A percentile compares a stretch with the other conserved stretches of the same genome.
phyloP scores from a whole-genome alignment of 2,113 vertebrate species.

The Ia io region DNA sequence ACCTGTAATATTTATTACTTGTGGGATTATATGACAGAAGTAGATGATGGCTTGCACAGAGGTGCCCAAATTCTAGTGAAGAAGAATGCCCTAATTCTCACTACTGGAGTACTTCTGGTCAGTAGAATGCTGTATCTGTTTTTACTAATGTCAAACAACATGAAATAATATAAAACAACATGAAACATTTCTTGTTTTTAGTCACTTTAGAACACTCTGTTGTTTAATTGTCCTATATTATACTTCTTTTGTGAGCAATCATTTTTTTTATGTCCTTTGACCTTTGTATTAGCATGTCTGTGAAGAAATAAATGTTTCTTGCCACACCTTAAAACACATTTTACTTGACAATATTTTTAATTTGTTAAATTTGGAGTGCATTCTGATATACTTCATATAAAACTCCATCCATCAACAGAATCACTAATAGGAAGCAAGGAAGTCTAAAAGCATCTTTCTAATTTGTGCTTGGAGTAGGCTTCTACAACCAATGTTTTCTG shows the following conservation, averaged over 20 bases:
- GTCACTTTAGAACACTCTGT: neutral
- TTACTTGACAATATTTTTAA: conserved; percentile 14
- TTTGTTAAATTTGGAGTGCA: neutral
- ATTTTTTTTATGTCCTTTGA: neutral
- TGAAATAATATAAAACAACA: neutral
- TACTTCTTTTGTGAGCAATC: neutral
- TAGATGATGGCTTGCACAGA: neutral
- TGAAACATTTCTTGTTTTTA: neutral
- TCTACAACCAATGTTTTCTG: neutral
- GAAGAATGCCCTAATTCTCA: neutral
- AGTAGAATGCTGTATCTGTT: neutral
- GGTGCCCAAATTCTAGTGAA: neutral
- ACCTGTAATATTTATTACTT: neutral
- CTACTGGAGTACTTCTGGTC: neutral
- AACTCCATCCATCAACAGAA: neutral
- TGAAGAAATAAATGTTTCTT: conserved; percentile 19
- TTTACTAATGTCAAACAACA: neutral
- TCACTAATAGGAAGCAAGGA: neutral
- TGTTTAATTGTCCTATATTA: neutral
- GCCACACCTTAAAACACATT: neutral
- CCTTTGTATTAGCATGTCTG: neutral
- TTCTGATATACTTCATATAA: neutral
- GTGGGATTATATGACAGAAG: neutral
- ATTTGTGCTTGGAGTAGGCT: neutral
- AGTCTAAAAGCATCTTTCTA: neutral